Evolutionary conservation across 2,113 vertebrate genomes (phyloP), one percentile per base, ranked within the genome.

Genomic region (Lonchura striata): DNA sequence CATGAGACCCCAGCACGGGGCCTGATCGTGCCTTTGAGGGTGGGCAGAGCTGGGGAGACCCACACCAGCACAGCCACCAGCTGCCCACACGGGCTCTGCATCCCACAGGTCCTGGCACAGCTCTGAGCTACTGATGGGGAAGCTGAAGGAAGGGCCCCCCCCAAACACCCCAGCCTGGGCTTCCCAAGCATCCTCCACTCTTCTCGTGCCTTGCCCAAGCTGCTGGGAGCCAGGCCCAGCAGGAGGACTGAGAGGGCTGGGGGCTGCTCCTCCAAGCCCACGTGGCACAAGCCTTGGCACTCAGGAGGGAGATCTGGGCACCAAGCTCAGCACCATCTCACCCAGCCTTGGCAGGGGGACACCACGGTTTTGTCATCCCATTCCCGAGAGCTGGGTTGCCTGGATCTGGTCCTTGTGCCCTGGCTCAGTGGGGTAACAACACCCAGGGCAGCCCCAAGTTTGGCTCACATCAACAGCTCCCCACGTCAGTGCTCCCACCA

Each of bases 71-170:
- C 42, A 37, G 61, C 25, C 50, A 30, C 7, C 64, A 49, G 27
- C 78, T 28, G 37, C 66, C 78, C 15, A 49, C 56, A 30, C 1
- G 0, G 33, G 16, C 30, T 14, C 30, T 16, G 50, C 2, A 1
- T 35, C 87, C 63, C 11, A 3, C 80, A 64, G 50, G 4, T 41
- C 50, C 42, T 2, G 0, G 50, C 64, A 39, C 0, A 0, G 63
- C 71, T 82, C 84, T 0, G 5, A 31, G 35, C 23, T 33, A 0
- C 4, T 2, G 4, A 47, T n/a, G 60, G 52, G 33, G 42, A 82
- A 16, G 35, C 12, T 41, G 88, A 84, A 75, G 77, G 25, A 76
- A 71, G 7, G 7, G 1, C 18, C 14, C 22, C 35, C 35, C 54
- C 15, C 14, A 11, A 2, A 3, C 21, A 4, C 27, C 33, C 24